phyloP scores from a whole-genome alignment of 2,888 invertebrate species.

The Beris chalybata region DNA sequence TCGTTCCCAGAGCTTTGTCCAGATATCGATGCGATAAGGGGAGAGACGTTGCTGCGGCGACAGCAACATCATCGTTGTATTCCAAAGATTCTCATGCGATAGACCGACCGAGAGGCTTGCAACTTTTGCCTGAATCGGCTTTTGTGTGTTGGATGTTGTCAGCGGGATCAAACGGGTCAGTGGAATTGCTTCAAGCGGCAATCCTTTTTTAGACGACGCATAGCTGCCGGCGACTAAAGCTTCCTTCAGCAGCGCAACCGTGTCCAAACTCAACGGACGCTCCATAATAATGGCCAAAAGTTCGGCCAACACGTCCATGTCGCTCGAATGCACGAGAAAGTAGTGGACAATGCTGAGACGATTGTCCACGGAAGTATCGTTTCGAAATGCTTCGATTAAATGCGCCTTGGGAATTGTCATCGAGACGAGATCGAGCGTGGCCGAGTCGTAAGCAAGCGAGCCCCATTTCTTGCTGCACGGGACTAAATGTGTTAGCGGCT shows the following conservation, averaged over 20 bases:
- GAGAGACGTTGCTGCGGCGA: conserved; percentile 81
- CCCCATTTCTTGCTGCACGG: conserved; percentile 58
- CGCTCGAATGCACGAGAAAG: conserved; percentile 75
- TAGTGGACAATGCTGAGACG: conserved; percentile 81
- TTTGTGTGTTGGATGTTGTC: conserved; percentile 59
- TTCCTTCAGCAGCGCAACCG: conserved; percentile 70
- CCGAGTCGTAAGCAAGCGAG: conserved; percentile 61
- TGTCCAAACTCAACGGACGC: conserved; percentile 64
- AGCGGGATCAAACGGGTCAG: conserved; percentile 73
- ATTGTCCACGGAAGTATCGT: conserved; percentile 68
- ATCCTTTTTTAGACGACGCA: conserved; percentile 69
- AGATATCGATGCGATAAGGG: conserved; percentile 80
- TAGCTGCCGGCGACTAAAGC: conserved; percentile 76
- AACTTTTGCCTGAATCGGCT: conserved; percentile 55
- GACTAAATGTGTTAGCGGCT: conserved; percentile 64
- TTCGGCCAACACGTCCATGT: conserved; percentile 74
- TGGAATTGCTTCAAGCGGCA: conserved; percentile 70
- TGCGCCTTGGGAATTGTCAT: conserved; percentile 68
- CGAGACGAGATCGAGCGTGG: conserved; percentile 72
- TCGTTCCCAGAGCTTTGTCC: conserved; percentile 80
- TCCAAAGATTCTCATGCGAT: conserved; percentile 76
- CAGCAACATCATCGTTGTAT: conserved; percentile 79
- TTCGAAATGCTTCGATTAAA: conserved; percentile 69
- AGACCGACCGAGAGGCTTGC: conserved; percentile 63
- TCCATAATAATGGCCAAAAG: conserved; percentile 65